Conservation (phyloP, 2,888 invertebrate genomes). For the Torymus auratus region DNA sequence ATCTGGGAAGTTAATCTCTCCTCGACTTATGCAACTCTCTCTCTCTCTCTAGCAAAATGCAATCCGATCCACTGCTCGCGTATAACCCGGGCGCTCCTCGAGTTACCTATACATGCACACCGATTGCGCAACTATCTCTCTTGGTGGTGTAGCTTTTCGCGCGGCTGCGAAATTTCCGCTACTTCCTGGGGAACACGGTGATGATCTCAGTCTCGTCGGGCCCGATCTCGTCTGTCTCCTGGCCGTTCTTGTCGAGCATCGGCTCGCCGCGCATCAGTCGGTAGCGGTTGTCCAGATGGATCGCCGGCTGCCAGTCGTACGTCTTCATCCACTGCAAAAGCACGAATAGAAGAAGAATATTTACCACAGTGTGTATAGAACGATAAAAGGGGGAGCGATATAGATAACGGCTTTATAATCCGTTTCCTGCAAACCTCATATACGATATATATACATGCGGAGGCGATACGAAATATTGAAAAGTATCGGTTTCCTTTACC, state of each 20-base stretch:
- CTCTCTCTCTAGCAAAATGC: not conserved
- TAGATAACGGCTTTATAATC: no score
- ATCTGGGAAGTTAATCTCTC: conserved; percentile 1
- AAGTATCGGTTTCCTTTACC: no score
- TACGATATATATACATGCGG: no score
- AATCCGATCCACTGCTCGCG: conserved; percentile 22
- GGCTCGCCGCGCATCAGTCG: conserved; percentile 70
- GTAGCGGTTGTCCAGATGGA: conserved; percentile 74
- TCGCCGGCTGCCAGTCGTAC: conserved; percentile 63
- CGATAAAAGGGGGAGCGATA: not conserved
- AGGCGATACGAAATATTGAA: no score
- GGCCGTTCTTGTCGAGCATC: conserved; percentile 70
- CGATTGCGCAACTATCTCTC: no score
- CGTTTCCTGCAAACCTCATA: no score
- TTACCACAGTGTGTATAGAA: no score
- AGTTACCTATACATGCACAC: no score
- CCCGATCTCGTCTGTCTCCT: conserved; percentile 67
- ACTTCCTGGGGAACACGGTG: not conserved
- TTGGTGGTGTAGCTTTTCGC: not conserved
- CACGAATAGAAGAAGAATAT: not conserved
- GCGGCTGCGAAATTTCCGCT: not conserved
- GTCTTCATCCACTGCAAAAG: conserved; percentile 62
- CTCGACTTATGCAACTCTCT: conserved; percentile 28
- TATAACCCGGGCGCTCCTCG: no score
- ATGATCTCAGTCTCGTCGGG: conserved; percentile 59